phyloP scores from a whole-genome alignment of 2,888 invertebrate species.

The Drosophila kanekoi region DNA sequence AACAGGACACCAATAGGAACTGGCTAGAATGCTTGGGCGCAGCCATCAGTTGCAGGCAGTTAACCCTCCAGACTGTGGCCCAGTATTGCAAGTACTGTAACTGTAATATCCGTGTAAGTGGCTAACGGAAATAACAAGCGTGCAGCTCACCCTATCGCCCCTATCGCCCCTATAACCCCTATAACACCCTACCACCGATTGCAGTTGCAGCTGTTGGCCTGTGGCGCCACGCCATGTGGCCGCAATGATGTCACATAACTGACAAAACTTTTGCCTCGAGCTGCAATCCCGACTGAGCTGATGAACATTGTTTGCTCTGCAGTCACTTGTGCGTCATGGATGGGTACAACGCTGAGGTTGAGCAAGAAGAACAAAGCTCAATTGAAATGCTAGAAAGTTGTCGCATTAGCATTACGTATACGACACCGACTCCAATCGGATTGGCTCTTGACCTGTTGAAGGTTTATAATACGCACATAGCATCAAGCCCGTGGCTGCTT shows the following conservation, averaged over 20 bases:
- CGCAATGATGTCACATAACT: slow-evolving; percentile 45
- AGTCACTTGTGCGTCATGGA: background rate
- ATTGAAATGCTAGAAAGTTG: slow-evolving; percentile 32
- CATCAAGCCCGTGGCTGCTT: slow-evolving; percentile 8
- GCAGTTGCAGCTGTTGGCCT: slow-evolving; percentile 1
- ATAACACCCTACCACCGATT: background rate
- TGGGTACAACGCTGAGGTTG: background rate
- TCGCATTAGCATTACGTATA: slow-evolving; percentile 34
- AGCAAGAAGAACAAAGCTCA: slow-evolving; percentile 2
- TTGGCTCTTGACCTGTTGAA: slow-evolving; percentile 2
- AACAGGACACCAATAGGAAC: background rate
- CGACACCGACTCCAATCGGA: slow-evolving; percentile 20
- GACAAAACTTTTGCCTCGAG: slow-evolving; percentile 36
- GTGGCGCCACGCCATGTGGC: slow-evolving; percentile 39
- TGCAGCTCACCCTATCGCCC: background rate
- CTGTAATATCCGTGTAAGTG: slow-evolving; percentile 16
- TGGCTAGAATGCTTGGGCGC: background rate
- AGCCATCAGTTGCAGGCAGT: slow-evolving; percentile 3
- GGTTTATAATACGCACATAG: background rate
- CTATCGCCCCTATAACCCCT: background rate
- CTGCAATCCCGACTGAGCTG: slow-evolving; percentile 1
- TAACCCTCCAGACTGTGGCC: slow-evolving; percentile 1
- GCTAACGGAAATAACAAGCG: slow-evolving; percentile 15
- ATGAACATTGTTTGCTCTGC: slow-evolving; percentile 3
- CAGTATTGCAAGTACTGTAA: background rate